phyloP scores from a whole-genome alignment of 2,113 vertebrate species.

The Cavia porcellus region DNA sequence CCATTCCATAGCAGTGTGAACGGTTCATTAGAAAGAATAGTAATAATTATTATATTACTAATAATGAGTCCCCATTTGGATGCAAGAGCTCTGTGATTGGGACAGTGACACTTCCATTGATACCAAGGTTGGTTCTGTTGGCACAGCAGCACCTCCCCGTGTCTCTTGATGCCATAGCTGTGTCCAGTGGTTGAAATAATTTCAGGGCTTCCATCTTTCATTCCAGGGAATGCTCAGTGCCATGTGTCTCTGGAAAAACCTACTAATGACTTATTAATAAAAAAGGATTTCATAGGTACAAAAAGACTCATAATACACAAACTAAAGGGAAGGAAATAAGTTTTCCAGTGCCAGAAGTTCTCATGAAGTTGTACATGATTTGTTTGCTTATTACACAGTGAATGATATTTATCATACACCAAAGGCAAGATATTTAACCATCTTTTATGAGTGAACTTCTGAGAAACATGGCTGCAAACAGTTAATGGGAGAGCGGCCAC shows the following conservation, averaged over 20 bases:
- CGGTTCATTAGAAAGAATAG: background rate
- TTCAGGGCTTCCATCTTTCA: no score
- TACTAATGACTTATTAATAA: background rate
- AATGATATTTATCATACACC: background rate
- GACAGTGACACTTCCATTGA: background rate
- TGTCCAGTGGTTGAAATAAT: background rate
- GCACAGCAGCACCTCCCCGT: fast-evolving
- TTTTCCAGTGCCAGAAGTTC: background rate
- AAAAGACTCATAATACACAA: background rate
- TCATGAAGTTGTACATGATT: background rate
- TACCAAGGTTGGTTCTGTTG: background rate
- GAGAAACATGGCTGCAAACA: background rate
- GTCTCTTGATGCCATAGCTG: background rate
- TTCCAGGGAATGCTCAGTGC: background rate
- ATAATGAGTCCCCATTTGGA: no score
- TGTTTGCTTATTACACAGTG: background rate
- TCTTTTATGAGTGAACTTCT: background rate
- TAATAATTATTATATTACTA: background rate
- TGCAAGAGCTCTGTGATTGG: background rate
- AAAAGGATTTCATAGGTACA: background rate
- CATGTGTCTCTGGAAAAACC: background rate
- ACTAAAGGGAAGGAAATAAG: background rate
- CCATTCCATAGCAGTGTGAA: background rate
- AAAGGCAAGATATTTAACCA: background rate
- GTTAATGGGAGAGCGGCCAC: background rate